Evolutionary conservation across 2,888 invertebrate genomes (phyloP).

Genomic region (Dastarcus helophoroides): DNA sequence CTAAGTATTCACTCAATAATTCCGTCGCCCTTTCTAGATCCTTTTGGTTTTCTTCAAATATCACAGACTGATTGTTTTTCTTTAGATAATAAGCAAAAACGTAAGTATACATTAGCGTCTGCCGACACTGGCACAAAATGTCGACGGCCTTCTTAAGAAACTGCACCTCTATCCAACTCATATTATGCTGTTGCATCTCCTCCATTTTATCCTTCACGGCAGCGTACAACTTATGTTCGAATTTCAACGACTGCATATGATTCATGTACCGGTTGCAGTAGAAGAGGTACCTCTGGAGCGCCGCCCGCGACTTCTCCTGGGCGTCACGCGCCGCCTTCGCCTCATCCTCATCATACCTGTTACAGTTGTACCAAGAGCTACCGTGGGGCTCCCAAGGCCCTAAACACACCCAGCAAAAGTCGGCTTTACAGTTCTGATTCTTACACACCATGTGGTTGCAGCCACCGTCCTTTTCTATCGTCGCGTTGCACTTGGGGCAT

Average conservation of each 20-base stretch:
- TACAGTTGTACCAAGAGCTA: slow-evolving; percentile 64
- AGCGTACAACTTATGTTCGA: slow-evolving; percentile 94
- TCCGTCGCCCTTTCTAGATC: slow-evolving; percentile 99
- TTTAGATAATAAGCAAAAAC: slow-evolving; percentile 98
- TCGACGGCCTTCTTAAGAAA: slow-evolving; percentile 97
- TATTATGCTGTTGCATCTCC: slow-evolving; percentile 99
- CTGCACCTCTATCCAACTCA: slow-evolving; percentile 99
- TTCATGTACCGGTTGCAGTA: slow-evolving; percentile 97
- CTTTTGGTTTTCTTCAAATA: slow-evolving; percentile 98
- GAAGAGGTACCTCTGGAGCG: slow-evolving; percentile 92
- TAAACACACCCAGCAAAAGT: slow-evolving; percentile 99
- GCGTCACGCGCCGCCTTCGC: slow-evolving; percentile 94
- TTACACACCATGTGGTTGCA: slow-evolving; percentile 99
- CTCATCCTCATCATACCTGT: slow-evolving; percentile 79
- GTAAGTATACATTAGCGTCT: slow-evolving; percentile 98
- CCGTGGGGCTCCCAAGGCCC: slow-evolving; percentile 99
- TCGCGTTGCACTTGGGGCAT: slow-evolving; percentile 96
- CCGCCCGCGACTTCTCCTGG: slow-evolving; percentile 91
- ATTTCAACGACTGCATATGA: slow-evolving; percentile 97
- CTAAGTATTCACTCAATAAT: slow-evolving; percentile 92
- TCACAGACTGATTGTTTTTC: slow-evolving; percentile 97
- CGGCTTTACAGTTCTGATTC: slow-evolving; percentile 94
- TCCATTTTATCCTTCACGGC: slow-evolving; percentile 98
- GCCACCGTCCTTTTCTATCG: slow-evolving; percentile 93
- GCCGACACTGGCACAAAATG: slow-evolving; percentile 92